Evolutionary conservation across 2,797 vertebrate species (phyloP).

Genomic region (Monodelphis domestica): DNA sequence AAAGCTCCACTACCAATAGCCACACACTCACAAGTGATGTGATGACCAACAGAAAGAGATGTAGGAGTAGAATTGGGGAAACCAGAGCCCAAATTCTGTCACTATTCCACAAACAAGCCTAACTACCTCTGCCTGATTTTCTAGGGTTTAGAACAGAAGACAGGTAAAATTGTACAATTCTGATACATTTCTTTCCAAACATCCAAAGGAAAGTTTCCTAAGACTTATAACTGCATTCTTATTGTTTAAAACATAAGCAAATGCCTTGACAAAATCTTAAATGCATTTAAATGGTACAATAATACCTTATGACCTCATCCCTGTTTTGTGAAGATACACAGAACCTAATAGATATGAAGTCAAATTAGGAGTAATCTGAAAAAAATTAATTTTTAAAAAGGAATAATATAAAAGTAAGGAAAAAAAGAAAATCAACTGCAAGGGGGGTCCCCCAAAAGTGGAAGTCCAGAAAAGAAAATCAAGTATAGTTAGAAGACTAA

Average conservation of each 20-base stretch:
- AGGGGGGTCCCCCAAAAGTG: not conserved
- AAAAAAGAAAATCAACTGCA: not conserved
- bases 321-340: not conserved
- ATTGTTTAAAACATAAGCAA: not conserved
- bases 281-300: not conserved
- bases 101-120: not conserved
- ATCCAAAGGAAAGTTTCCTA: constrained; percentile 15
- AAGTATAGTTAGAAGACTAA: accelerated
- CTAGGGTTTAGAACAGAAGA: not conserved
- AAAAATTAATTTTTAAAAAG: too few species aligned
- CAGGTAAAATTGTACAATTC: not conserved
- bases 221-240: not conserved
- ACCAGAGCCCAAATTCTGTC: not conserved
- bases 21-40: constrained; percentile 33
- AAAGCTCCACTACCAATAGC: not conserved
- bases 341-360: not conserved
- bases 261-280: not conserved
- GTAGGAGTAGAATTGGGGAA: constrained; percentile 26
- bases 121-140: not conserved
- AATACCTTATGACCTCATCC: not conserved
- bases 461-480: not conserved
- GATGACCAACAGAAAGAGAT: constrained; percentile 26
- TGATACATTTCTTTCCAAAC: not conserved
- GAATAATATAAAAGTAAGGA: not conserved
- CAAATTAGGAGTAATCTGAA: too few species aligned